phyloP scores from a whole-genome alignment of 2,113 vertebrate genomes.

The Heteronetta atricapilla region DNA sequence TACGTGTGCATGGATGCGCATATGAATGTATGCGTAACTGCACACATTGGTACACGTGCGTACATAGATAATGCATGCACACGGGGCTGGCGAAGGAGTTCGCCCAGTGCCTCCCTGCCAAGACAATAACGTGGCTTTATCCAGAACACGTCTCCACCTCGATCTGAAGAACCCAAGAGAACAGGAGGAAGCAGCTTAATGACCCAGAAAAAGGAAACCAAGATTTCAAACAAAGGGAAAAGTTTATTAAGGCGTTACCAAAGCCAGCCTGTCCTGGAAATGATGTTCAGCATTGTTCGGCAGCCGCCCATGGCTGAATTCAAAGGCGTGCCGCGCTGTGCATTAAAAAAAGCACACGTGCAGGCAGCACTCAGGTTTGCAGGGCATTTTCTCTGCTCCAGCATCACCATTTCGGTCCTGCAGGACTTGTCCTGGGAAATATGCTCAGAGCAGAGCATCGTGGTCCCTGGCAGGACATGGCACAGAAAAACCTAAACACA shows the following conservation, averaged over 20 bases:
- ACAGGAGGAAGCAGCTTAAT: background rate
- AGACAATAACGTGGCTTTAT: background rate
- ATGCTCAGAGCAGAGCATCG: background rate
- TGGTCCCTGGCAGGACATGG: background rate
- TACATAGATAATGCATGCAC: background rate
- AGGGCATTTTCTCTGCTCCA: background rate
- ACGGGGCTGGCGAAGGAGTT: background rate
- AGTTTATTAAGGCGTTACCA: background rate
- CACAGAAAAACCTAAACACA: background rate
- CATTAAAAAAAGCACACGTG: background rate
- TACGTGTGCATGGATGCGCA: too few relatives aligned
- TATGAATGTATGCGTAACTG: too few relatives aligned
- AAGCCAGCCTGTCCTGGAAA: background rate
- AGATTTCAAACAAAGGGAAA: background rate
- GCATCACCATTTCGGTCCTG: background rate
- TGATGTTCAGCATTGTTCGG: background rate
- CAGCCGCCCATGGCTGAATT: background rate
- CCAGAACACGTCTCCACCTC: background rate
- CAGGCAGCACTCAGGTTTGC: background rate
- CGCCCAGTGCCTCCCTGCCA: background rate
- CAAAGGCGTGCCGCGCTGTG: background rate
- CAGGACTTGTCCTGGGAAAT: background rate
- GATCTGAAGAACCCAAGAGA: background rate
- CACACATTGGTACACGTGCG: background rate
- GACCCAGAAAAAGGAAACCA: background rate